Base-by-base conservation (phyloP, 2,113 vertebrate species). In the Octodon degus region DNA sequence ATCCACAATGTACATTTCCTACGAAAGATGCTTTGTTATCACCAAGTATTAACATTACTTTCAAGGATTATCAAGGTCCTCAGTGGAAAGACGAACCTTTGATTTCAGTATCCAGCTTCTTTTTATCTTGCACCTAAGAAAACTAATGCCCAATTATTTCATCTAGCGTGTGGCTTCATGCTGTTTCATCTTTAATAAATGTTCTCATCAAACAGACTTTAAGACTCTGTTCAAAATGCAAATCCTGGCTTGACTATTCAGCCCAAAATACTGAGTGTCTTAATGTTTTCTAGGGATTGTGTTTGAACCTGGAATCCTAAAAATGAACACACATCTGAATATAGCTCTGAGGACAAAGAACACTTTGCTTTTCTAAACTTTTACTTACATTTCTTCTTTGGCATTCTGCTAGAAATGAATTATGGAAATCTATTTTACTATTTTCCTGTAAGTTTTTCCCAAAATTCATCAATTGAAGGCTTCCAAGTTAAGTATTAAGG, bases 161-260 rank as follows among this genome's bases (percentile, higher is more conserved):
- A 47, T 80, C 60, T 93, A 76, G 55, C 27, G 77, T 81, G 60
- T 0, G 3, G 84, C 25, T 34, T 84, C 27, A 13, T 77, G 43
- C 37, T 88, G 22, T 88, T 95, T 60, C 53, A 82, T 92, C 55
- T 92, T 94, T 86, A 93, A 70, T 90, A 91, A 90, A 82, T 65
- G 19, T 74, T 95, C 47, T 93, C 79, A 94, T 82, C 65, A 96
- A 94, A 92, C 77, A 47, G 72, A 83, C 74, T 94, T 92, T 83
- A 89, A 82, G 24, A 92, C 70, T 93, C 63, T 91, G 30, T 30
- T 82, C 55, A 87, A 74, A 92, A 95, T 53, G 32, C 30, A 95
- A 97, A 76, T 67, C 53, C 70, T 96, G 5, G 1, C 68, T 89
- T 94, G 84, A 86, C 37, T 89, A 84, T 63, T 81, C 55, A 93